These are phyloP conservation scores for Prosapia bicincta DNA, from an alignment of 2,888 invertebrate genomes.

Conservation along the genomic window DNA sequence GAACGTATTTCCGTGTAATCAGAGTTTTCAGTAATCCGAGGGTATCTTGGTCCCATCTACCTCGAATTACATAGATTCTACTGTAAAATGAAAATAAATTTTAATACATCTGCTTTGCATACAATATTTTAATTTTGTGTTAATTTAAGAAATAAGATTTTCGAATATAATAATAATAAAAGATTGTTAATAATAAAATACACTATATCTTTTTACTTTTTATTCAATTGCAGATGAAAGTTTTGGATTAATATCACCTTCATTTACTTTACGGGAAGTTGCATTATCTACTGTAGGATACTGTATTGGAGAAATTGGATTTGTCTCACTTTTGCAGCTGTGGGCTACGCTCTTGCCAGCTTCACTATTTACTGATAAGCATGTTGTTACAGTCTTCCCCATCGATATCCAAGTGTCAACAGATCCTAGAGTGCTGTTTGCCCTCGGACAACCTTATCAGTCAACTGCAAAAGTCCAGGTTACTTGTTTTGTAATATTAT, in stretches of 20 bases:
- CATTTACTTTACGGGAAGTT: slow-evolving; percentile 26
- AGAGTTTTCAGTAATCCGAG: no score
- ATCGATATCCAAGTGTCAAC: slow-evolving; percentile 36
- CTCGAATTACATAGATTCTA: no score
- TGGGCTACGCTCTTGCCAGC: slow-evolving; percentile 44
- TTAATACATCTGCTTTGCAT: no score
- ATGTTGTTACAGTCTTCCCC: neutral
- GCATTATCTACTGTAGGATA: slow-evolving; percentile 41
- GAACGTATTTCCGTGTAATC: no score
- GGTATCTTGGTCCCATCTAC: no score
- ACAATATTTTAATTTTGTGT: no score
- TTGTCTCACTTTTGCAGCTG: slow-evolving; percentile 44
- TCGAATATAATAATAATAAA: no score
- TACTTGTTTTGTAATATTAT: no score
- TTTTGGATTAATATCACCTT: slow-evolving; percentile 31
- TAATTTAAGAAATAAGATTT: no score
- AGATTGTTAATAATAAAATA: no score
- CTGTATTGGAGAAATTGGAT: slow-evolving; percentile 45
- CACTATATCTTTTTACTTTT: neutral
- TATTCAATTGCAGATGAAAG: neutral
- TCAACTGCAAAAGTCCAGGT: slow-evolving; percentile 30
- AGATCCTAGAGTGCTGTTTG: slow-evolving; percentile 45
- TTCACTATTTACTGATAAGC: slow-evolving; percentile 26
- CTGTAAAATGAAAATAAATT: no score
- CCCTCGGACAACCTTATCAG: slow-evolving; percentile 41